These are phyloP conservation scores for Nannobrachium achirus DNA, from an alignment of 2,113 vertebrate genomes.

Conservation along the genomic window DNA sequence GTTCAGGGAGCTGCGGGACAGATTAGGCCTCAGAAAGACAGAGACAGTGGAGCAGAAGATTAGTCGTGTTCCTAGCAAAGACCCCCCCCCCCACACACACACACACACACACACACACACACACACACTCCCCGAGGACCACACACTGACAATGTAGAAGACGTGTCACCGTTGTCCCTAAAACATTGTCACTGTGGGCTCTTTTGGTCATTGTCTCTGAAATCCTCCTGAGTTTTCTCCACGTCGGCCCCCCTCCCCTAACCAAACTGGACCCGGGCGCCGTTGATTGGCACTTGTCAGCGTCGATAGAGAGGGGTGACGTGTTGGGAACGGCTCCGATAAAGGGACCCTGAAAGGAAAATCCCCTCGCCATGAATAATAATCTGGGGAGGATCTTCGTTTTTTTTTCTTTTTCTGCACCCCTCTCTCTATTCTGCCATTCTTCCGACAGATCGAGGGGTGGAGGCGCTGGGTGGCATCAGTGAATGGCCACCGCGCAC, in stretches of 20 bases:
- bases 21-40: constrained; percentile 86
- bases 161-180: constrained; percentile 85
- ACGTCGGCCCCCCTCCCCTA: neutral
- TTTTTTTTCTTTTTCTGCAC: constrained; percentile 79
- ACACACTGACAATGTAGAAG: constrained; percentile 92
- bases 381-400: constrained; percentile 74
- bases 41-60: constrained; percentile 89
- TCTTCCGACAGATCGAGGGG: constrained; percentile 73
- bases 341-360: constrained; percentile 83
- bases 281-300: constrained; percentile 98
- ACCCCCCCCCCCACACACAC: constrained; percentile 61
- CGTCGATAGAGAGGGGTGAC: constrained; percentile 89
- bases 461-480: constrained; percentile 88
- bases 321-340: constrained; percentile 79
- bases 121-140: constrained; percentile 77
- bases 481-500: constrained; percentile 82
- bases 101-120: neutral
- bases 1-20: constrained; percentile 83
- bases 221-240: constrained; percentile 74
- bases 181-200: constrained; percentile 64
- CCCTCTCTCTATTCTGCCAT: constrained; percentile 45
- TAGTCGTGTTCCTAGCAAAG: constrained; percentile 85
- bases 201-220: constrained; percentile 70
- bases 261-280: constrained; percentile 73
- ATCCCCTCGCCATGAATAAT: constrained; percentile 86